Conservation (phyloP, 2,888 invertebrate genomes). For the Iselma pallidipennis region DNA sequence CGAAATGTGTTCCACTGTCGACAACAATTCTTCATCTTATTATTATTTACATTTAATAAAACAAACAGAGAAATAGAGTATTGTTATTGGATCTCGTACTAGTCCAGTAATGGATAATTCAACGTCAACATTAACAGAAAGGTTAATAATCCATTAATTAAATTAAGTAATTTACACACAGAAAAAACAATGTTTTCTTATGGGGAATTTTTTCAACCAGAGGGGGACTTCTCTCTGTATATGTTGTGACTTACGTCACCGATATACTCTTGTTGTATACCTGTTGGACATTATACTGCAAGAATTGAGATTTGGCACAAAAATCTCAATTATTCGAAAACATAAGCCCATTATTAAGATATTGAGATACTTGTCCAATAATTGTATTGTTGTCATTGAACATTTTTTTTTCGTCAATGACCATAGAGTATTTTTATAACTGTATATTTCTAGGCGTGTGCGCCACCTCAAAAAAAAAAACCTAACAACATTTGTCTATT, state of each 20-base stretch:
- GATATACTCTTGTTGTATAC: constrained; percentile 33
- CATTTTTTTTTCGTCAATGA: neutral
- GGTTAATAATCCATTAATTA: constrained; percentile 33
- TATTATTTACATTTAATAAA: constrained; percentile 42
- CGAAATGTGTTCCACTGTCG: constrained; percentile 49
- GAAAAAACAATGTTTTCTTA: too few species aligned
- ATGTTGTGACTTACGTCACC: constrained; percentile 40
- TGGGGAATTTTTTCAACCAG: neutral
- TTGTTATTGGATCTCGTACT: constrained; percentile 36
- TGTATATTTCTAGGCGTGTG: neutral
- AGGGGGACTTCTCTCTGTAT: neutral
- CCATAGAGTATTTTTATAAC: neutral
- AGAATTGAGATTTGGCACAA: too few species aligned
- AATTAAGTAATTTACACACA: too few species aligned
- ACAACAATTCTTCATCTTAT: constrained; percentile 38
- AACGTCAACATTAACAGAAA: constrained; percentile 40
- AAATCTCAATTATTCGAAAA: too few species aligned
- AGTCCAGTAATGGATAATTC: constrained; percentile 46
- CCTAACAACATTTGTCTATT: neutral
- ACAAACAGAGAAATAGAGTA: constrained; percentile 41
- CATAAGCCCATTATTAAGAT: too few species aligned
- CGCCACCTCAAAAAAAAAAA: neutral
- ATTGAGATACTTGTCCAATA: too few species aligned
- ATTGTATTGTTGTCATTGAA: neutral
- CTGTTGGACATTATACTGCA: constrained; percentile 20